Evolutionary conservation across 2,797 vertebrate genomes (phyloP).

Genomic region (Leptodactylus fallax): DNA sequence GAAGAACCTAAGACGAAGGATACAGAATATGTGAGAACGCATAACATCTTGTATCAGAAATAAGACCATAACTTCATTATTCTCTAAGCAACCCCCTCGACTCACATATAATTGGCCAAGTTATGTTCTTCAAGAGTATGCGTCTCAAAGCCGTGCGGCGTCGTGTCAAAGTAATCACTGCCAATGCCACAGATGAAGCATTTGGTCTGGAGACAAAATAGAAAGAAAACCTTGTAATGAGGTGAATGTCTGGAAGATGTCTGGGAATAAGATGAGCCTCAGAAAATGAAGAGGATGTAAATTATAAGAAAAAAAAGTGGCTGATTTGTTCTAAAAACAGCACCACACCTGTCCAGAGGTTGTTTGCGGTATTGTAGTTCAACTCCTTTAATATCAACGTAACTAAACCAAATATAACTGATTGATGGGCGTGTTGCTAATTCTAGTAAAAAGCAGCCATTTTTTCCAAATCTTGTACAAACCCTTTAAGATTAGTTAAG

Average conservation of each 20-base stretch:
- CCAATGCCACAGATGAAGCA: slow-evolving; percentile 97
- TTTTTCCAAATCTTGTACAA: neutral
- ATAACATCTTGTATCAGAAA: neutral
- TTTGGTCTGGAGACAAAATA: slow-evolving; percentile 81
- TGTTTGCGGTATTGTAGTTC: too few relatives aligned
- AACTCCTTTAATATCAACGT: too few relatives aligned
- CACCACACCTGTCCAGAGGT: too few relatives aligned
- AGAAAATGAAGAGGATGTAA: too few relatives aligned
- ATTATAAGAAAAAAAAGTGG: too few relatives aligned
- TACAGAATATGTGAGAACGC: neutral
- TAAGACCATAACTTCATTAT: neutral
- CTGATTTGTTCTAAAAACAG: too few relatives aligned
- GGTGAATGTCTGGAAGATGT: too few relatives aligned
- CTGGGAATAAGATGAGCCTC: too few relatives aligned
- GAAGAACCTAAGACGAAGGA: slow-evolving; percentile 84
- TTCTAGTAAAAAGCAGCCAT: neutral
- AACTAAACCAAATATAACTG: too few relatives aligned
- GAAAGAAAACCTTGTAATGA: neutral
- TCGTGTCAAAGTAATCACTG: slow-evolving; percentile 94
- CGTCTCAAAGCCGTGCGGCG: slow-evolving; percentile 93
- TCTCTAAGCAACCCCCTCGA: slow-evolving; percentile 1
- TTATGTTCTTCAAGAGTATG: slow-evolving; percentile 95
- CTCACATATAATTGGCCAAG: slow-evolving; percentile 93
- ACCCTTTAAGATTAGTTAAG: neutral
- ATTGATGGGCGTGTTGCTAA: too few relatives aligned